Percentiles rank a stretch among this genome's conserved stretches.
These are phyloP conservation scores for Opisthograptis luteolata DNA, from an alignment of 2,888 invertebrate genomes.

Conservation along the genomic window DNA sequence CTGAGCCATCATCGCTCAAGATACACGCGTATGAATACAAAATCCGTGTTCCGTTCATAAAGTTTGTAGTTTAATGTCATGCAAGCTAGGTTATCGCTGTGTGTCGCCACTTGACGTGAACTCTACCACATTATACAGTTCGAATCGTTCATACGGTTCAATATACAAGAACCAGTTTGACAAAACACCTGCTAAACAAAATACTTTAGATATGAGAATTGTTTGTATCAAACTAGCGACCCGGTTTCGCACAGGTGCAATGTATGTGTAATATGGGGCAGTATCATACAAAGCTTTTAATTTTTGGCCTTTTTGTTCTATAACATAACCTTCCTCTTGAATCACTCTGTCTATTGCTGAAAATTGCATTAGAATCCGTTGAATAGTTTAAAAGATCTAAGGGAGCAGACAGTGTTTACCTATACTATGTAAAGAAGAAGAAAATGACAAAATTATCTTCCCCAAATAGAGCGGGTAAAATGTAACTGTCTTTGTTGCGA, in stretches of 20 bases:
- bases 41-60: constrained; percentile 8
- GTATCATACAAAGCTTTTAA: too few species aligned
- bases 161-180: constrained; percentile 17
- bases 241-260: too few species aligned
- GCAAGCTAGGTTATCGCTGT: constrained; percentile 21
- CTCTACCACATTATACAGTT: constrained; percentile 23
- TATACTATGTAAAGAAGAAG: too few species aligned
- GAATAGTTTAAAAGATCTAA: too few species aligned
- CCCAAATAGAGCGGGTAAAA: constrained; percentile 9
- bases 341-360: too few species aligned
- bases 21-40: constrained; percentile 3
- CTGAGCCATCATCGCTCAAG: too few species aligned
- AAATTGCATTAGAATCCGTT: too few species aligned
- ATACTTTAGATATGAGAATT: constrained; percentile 2
- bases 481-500: constrained; percentile 28
- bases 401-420: too few species aligned
- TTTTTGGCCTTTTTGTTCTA: too few species aligned
- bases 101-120: constrained; percentile 11
- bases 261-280: too few species aligned
- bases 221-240: constrained; percentile 5
- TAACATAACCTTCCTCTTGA: too few species aligned
- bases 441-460: constrained; percentile 1
- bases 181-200: constrained; percentile 17
- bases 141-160: constrained; percentile 16
- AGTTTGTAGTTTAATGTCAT: constrained; percentile 11